These are phyloP conservation scores for Rotaria magnacalcarata DNA, from an alignment of 2,888 invertebrate genomes.

Conservation along the genomic window DNA sequence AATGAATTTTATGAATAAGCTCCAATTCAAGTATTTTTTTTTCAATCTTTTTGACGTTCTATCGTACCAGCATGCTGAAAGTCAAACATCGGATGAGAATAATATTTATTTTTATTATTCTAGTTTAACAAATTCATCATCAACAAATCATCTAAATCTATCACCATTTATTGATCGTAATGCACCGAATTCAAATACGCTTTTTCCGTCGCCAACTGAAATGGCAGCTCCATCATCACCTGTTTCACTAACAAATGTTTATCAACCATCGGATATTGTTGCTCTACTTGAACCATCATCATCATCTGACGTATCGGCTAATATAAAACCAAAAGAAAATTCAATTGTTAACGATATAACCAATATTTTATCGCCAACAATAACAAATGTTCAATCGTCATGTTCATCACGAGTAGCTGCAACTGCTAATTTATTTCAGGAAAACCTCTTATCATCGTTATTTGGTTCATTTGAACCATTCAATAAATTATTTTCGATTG, in stretches of 20 bases:
- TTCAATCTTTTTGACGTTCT: too few relatives aligned
- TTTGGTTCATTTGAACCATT: background rate
- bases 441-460: background rate
- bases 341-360: background rate
- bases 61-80: too few relatives aligned
- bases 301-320: background rate
- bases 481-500: slow-evolving; percentile 17
- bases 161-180: background rate
- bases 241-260: background rate
- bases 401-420: background rate
- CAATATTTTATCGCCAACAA: background rate
- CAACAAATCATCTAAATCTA: background rate
- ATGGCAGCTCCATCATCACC: background rate
- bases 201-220: background rate
- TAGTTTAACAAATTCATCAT: slow-evolving; percentile 13
- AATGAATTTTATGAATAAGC: too few relatives aligned
- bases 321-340: background rate
- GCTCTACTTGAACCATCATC: slow-evolving; percentile 14
- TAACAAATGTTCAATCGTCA: background rate
- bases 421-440: background rate
- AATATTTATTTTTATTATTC: background rate
- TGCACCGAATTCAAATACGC: background rate
- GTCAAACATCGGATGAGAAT: too few relatives aligned
- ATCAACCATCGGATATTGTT: slow-evolving; percentile 3
- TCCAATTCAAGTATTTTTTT: too few relatives aligned